phyloP scores from a whole-genome alignment of 2,113 vertebrate genomes.

The Microtus montanus region DNA sequence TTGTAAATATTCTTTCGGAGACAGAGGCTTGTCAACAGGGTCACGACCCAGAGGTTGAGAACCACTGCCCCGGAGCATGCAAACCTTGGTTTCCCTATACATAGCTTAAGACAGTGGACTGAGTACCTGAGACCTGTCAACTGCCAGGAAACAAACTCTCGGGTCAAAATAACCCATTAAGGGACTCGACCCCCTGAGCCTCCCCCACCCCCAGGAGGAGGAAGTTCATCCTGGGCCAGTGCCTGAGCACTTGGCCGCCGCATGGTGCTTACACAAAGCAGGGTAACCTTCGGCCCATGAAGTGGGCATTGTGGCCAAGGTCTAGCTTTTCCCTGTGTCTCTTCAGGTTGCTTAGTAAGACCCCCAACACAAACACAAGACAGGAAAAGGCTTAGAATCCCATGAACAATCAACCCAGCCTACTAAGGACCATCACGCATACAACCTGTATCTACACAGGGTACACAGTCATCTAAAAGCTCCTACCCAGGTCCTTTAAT shows the following conservation, averaged over 20 bases:
- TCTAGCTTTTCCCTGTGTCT: not conserved
- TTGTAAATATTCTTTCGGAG: not conserved
- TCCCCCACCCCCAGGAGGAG: not conserved
- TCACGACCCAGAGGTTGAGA: not conserved
- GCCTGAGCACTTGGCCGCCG: fast-evolving
- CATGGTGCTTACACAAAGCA: not conserved
- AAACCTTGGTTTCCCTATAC: not conserved
- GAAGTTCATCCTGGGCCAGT: not conserved
- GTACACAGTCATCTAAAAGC: fast-evolving
- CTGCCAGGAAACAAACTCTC: not conserved
- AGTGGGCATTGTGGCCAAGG: fast-evolving
- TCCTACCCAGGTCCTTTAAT: not conserved
- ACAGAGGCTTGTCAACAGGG: not conserved
- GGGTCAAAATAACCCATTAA: not conserved
- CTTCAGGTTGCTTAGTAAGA: not conserved
- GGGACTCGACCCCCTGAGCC: not conserved
- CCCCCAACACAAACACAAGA: not conserved
- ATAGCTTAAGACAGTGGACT: not conserved
- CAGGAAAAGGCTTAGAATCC: not conserved
- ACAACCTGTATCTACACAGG: not conserved
- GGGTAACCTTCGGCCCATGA: fast-evolving
- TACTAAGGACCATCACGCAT: not conserved
- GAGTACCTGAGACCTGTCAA: not conserved
- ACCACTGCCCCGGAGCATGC: not conserved
- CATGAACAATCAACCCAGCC: not conserved